Evolutionary conservation across 2,888 invertebrate genomes (phyloP), one percentile per base, ranked within the genome.

Genomic region (Lasioglossum calceatum): DNA sequence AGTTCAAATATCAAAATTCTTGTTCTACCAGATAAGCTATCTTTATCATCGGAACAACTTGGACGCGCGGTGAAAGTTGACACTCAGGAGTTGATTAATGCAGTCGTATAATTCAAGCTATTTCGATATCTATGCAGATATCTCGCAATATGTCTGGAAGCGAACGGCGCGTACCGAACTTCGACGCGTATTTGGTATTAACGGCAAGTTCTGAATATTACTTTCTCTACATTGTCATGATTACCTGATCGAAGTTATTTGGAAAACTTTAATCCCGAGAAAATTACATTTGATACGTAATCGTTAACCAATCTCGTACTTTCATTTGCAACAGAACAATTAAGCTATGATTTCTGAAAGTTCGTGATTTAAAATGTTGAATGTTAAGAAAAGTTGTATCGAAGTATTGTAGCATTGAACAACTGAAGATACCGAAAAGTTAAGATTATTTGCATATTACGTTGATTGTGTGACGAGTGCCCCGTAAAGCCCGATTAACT

Each of bases 21-120:
- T 64, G 76, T 42, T 64, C 42, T 16, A 77, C 27, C 27, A 32
- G 64, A 77, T 77, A 64, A 44, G 77, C 44, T 77, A 44, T 64
- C 44, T 61, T 42, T 42, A 16, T 64, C 61, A 64, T 77, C 77
- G 12, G 58, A 44, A 19, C 76, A 44, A 64, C 61, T 61, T 19
- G 23, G 58, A 64, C 27, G 76, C 76, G 23, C 42, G 44, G 77
- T 42, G 77, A 77, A 64, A 77, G 77, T 77, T 77, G 77, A 64
- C 61, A 77, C 42, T 64, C 77, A 23, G 44, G 27, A 27, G 27
- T 42, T 77, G 77, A 76, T 39, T 27, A 77, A 77, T 77, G 77
- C 42, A 64, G 42, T 42, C 32, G 77, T 64, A 64, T 77, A 19
- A 64, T 44, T 44, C 77, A 27, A 44, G 42, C n/a, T 44, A 44